Conservation (phyloP, 2,113 vertebrate genomes). For the Periophthalmodon schlosseri region DNA sequence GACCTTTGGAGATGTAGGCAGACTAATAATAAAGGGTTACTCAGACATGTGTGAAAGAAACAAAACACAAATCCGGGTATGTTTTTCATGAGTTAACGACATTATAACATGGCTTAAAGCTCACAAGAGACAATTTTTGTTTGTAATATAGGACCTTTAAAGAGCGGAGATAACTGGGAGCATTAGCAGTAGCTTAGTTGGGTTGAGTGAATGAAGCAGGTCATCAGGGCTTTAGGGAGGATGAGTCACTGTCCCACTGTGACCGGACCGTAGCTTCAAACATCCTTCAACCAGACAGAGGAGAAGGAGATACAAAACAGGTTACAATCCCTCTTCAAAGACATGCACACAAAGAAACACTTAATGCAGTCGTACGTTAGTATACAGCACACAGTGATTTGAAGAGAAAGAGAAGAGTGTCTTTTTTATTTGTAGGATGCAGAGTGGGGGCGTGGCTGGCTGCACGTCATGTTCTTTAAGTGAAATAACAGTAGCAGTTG, state of each 20-base stretch:
- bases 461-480: conserved; percentile 20
- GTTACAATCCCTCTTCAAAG: conserved; percentile 34
- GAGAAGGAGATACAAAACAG: not conserved
- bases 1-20: too few species aligned
- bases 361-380: not conserved
- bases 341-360: not conserved
- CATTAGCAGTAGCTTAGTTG: not conserved
- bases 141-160: not conserved
- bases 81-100: too few species aligned
- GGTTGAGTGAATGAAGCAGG: conserved; percentile 17
- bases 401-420: not conserved
- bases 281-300: not conserved
- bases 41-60: too few species aligned
- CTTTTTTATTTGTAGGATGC: not conserved
- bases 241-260: conserved; percentile 64
- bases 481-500: not conserved
- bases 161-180: not conserved
- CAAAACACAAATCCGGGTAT: too few species aligned
- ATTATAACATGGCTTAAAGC: too few species aligned
- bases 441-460: not conserved
- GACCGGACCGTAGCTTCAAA: conserved; percentile 4
- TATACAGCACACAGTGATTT: not conserved
- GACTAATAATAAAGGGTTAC: too few species aligned
- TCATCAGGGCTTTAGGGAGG: conserved; percentile 19
- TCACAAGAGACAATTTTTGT: too few species aligned